Base-by-base conservation (phyloP, 2,797 vertebrate species). In the Orestias chungarensis region DNA sequence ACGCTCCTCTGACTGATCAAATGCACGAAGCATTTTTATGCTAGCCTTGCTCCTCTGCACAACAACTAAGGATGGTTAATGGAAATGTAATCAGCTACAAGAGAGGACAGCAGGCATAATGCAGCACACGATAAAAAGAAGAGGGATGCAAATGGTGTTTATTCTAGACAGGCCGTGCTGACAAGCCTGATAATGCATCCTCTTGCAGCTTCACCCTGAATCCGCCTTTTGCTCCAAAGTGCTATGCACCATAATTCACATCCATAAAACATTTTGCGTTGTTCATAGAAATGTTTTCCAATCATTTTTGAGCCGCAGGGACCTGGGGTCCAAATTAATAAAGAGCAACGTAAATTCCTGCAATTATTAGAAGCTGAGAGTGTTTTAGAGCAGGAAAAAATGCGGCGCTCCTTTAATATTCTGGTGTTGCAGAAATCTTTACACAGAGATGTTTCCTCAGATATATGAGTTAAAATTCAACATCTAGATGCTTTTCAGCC, bases 81-180 rank as follows among this genome's bases (percentile, higher is more conserved):
- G 91, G 92, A 93, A 95, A 93, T 93, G 89, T 93, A 94, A 94
- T 94, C 93, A 94, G 92, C 84, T 89, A 84, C 81, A 86, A 88
- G 91, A 92, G 91, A 90, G 89, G 91, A 91, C 92, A 93, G 91
- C 88, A 80, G 77, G 86, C 92, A 89, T 89, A 93, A 93, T 85
- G 90, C 87, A 92, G 93, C 91, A 83, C 67, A 93, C 93, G 87
- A 92, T 86, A 86, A 92, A 91, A 87, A 91, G 92, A 89, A 88
- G 88, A 90, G 88, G 89, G 89, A 92, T 93, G 90, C 89, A 92
- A 93, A 93, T 92, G 86, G 79, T 87, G 84, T 92, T 93, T 91
- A 90, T 91, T 91, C 86, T 87, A 83, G 84, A 91, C 84, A 86
- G 87, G 79, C 80, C 55, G 15, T 42, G 78, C 80, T 88, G 91